These are phyloP conservation scores for Pseudocheirus occidentalis DNA, from an alignment of 2,797 vertebrate genomes.

Conservation along the genomic window DNA sequence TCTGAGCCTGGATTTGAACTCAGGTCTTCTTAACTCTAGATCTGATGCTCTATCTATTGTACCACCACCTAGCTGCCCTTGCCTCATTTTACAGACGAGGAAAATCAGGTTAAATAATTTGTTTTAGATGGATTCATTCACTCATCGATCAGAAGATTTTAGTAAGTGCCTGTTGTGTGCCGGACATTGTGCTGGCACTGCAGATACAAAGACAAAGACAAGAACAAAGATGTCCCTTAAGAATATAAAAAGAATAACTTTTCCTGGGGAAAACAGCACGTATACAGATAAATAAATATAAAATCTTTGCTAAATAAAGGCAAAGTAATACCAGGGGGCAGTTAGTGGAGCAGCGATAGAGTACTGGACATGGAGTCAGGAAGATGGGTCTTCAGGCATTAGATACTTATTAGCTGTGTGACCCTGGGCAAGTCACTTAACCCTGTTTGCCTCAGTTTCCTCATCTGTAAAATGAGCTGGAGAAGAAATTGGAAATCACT, in stretches of 20 bases:
- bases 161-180: neutral
- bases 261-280: neutral
- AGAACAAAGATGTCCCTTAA: neutral
- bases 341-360: neutral
- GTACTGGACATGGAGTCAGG: neutral
- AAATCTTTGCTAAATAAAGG: neutral
- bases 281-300: neutral
- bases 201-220: neutral
- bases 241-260: neutral
- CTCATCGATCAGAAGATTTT: neutral
- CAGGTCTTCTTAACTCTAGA: neutral
- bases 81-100: neutral
- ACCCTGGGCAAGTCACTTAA: neutral
- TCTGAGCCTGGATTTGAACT: neutral
- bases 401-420: neutral
- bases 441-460: neutral
- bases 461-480: neutral
- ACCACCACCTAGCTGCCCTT: neutral
- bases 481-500: neutral
- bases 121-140: neutral
- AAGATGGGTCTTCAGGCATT: neutral
- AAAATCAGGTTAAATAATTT: neutral
- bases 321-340: neutral
- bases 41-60: accelerated
- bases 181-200: neutral